phyloP scores from a whole-genome alignment of 2,113 vertebrate species.

The Eptesicus fuscus region DNA sequence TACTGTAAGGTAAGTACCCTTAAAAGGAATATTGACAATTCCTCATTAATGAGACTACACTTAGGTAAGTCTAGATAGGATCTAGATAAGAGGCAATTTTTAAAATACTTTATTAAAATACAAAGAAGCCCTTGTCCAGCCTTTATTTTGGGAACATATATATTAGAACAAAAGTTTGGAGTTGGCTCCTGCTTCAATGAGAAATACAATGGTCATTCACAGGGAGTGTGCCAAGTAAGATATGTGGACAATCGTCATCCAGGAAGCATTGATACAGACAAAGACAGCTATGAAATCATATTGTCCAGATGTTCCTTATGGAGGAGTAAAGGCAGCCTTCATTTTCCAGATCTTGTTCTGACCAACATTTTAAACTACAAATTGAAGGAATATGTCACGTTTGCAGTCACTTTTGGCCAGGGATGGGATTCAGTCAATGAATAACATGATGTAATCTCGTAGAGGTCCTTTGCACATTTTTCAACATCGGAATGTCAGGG shows the following conservation, averaged over 20 bases:
- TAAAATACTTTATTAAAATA: not conserved
- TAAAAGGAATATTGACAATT: not conserved
- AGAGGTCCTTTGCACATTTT: not conserved
- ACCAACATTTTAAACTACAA: not conserved
- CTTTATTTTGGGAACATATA: not conserved
- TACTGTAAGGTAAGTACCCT: not conserved
- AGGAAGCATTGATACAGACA: not conserved
- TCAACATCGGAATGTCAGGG: not conserved
- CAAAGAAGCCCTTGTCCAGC: not conserved
- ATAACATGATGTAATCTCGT: not conserved
- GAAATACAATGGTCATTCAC: not conserved
- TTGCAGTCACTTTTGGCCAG: not conserved
- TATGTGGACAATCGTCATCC: not conserved
- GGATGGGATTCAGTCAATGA: not conserved
- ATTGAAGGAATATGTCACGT: not conserved
- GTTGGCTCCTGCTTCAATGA: not conserved
- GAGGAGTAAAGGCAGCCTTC: not conserved
- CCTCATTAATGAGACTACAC: not conserved
- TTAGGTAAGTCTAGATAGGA: not conserved
- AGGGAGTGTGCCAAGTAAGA: not conserved
- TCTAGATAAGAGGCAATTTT: not conserved
- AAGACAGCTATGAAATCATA: not conserved
- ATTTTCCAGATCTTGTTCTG: constrained; percentile 1
- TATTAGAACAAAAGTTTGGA: not conserved
- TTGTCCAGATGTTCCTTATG: not conserved